A percentile compares a stretch with the other conserved stretches of the same genome.
Evolutionary conservation across 92 coral and sea anemone species (phyloP).

Genomic region (Paramuricea clavata): DNA sequence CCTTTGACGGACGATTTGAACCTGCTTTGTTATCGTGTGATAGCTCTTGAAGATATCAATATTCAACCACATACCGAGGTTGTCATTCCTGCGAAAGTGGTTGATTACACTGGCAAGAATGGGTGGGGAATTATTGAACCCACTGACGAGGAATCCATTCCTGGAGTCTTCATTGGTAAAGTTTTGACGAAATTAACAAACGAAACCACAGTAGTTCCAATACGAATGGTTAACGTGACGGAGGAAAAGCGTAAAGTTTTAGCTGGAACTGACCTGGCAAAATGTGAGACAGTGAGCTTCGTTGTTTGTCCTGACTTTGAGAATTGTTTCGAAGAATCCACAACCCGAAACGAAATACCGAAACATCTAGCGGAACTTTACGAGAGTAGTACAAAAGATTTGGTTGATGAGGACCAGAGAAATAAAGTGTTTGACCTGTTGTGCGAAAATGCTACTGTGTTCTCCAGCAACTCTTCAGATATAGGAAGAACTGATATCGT

Average conservation of each 20-base stretch:
- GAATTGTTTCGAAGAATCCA: too few species aligned
- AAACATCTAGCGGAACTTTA: too few species aligned
- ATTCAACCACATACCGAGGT: constrained; percentile 42
- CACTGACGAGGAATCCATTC: constrained; percentile 27
- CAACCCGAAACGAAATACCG: too few species aligned
- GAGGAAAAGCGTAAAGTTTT: constrained; percentile 24
- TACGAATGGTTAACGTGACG: constrained; percentile 44
- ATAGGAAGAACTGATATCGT: too few species aligned
- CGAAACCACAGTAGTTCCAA: constrained; percentile 29
- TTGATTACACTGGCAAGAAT: too few species aligned
- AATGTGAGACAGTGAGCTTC: constrained; percentile 34
- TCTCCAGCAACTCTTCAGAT: too few species aligned
- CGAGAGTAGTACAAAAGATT: too few species aligned
- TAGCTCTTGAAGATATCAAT: constrained; percentile 22
- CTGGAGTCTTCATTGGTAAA: constrained; percentile 26
- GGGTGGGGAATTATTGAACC: too few species aligned
- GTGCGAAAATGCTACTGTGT: too few species aligned
- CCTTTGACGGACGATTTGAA: neutral
- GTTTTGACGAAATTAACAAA: constrained; percentile 20
- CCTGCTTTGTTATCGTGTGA: constrained; percentile 35
- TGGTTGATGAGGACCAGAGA: too few species aligned
- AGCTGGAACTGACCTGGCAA: constrained; percentile 24
- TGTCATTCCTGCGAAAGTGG: too few species aligned
- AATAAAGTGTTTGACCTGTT: too few species aligned
- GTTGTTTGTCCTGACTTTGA: constrained; percentile 9